phyloP scores from a whole-genome alignment of 2,797 vertebrate genomes.

The Megalops cyprinoides region DNA sequence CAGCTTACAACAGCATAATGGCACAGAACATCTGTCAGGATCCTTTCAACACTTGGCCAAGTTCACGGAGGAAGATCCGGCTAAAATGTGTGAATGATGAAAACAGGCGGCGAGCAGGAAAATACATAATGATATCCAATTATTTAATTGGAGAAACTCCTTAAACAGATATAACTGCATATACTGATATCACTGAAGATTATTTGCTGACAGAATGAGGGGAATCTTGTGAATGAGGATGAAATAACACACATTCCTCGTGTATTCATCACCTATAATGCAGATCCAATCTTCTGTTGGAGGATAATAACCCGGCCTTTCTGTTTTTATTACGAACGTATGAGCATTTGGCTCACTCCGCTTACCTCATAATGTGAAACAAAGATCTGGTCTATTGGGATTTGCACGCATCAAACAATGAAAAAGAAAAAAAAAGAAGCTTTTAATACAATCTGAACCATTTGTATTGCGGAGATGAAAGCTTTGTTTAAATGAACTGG shows the following conservation, averaged over 20 bases:
- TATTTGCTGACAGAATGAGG: neutral
- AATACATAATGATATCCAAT: neutral
- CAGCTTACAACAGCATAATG: conserved; percentile 47
- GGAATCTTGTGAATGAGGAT: neutral
- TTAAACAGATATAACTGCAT: neutral
- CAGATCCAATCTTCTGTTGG: conserved; percentile 16
- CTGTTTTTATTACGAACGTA: conserved; percentile 70
- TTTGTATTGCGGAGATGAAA: conserved; percentile 60
- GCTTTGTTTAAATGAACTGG: conserved; percentile 64
- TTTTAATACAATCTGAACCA: conserved; percentile 71
- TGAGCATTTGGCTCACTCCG: conserved; percentile 68
- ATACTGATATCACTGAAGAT: too few species aligned
- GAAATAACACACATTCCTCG: neutral
- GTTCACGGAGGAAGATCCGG: neutral
- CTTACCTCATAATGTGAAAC: conserved; percentile 74
- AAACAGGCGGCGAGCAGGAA: neutral
- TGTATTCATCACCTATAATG: conserved; percentile 3
- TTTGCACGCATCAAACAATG: conserved; percentile 66
- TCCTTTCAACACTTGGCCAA: neutral
- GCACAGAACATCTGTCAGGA: conserved; percentile 27
- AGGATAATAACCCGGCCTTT: conserved; percentile 15
- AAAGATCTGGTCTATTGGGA: conserved; percentile 71
- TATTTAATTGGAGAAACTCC: neutral
- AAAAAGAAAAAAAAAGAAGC: conserved; percentile 49
- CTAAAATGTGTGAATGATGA: neutral